Conservation (phyloP, 2,113 vertebrate genomes). For the Oceanodroma tethys region DNA sequence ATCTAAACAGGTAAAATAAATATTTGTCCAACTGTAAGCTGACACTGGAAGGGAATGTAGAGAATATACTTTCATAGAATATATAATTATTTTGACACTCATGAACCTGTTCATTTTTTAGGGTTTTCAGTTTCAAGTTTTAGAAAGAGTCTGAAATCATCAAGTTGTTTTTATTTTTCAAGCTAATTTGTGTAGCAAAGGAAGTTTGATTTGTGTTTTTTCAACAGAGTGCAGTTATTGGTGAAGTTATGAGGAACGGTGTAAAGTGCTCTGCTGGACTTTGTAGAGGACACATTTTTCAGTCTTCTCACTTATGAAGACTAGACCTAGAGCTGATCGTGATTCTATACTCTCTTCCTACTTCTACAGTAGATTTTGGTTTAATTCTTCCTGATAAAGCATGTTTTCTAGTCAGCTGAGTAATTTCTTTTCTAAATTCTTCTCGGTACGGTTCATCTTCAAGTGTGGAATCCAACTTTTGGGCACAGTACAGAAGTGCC, state of each 20-base stretch:
- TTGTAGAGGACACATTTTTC: not conserved
- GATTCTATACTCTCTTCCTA: too few species aligned
- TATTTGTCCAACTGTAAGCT: slow-evolving; percentile 15
- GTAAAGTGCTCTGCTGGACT: not conserved
- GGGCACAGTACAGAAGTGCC: not conserved
- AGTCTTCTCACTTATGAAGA: not conserved
- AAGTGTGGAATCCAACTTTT: not conserved
- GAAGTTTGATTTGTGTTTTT: not conserved
- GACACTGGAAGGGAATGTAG: not conserved
- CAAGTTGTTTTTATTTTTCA: not conserved
- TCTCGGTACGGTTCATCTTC: not conserved
- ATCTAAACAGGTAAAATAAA: slow-evolving; percentile 71
- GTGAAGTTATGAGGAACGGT: not conserved
- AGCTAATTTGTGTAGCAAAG: not conserved
- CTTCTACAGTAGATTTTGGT: not conserved
- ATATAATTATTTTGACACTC: not conserved
- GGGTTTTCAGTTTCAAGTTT: not conserved
- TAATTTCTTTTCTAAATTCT: not conserved
- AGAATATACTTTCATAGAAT: not conserved
- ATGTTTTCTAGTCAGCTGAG: not conserved
- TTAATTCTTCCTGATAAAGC: not conserved
- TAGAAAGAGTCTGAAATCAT: not conserved
- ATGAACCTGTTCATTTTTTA: not conserved
- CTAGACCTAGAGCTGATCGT: too few species aligned
- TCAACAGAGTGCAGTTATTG: not conserved